phyloP scores from a whole-genome alignment of 2,888 invertebrate species.

The Zaprionus bogoriensis region DNA sequence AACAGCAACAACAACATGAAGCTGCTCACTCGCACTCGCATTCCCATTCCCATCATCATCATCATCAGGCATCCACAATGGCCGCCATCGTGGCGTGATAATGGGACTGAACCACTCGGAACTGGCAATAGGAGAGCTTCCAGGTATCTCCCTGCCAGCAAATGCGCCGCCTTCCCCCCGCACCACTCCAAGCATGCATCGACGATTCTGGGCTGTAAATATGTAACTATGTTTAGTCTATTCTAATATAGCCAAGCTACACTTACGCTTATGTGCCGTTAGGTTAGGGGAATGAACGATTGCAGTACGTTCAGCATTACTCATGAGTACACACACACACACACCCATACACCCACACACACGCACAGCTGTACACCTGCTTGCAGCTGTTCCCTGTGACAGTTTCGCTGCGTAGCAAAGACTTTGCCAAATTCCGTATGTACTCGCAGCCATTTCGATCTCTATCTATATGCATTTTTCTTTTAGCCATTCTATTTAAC shows the following conservation, averaged over 20 bases:
- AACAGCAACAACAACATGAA: constrained; percentile 7
- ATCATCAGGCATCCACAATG: constrained; percentile 52
- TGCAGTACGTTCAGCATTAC: background rate
- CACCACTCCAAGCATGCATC: background rate
- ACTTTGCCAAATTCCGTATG: too few relatives aligned
- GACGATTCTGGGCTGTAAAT: constrained; percentile 43
- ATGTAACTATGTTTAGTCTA: constrained; percentile 52
- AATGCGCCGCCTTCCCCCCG: background rate
- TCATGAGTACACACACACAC: background rate
- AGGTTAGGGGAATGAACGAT: constrained; percentile 15
- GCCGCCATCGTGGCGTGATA: constrained; percentile 70
- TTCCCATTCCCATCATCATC: constrained; percentile 23
- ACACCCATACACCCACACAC: background rate
- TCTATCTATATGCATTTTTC: too few relatives aligned
- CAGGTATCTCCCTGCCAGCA: background rate
- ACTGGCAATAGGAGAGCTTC: constrained; percentile 29
- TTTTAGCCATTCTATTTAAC: too few relatives aligned
- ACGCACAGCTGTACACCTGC: background rate
- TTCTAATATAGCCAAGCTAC: constrained; percentile 52
- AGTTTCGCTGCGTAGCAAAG: too few relatives aligned
- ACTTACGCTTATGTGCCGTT: constrained; percentile 54
- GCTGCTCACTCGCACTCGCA: constrained; percentile 22
- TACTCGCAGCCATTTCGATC: too few relatives aligned
- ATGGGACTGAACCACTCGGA: constrained; percentile 44
- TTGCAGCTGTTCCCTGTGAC: background rate